Base-by-base conservation (phyloP, 2,113 vertebrate genomes). In the Aythya baeri region DNA sequence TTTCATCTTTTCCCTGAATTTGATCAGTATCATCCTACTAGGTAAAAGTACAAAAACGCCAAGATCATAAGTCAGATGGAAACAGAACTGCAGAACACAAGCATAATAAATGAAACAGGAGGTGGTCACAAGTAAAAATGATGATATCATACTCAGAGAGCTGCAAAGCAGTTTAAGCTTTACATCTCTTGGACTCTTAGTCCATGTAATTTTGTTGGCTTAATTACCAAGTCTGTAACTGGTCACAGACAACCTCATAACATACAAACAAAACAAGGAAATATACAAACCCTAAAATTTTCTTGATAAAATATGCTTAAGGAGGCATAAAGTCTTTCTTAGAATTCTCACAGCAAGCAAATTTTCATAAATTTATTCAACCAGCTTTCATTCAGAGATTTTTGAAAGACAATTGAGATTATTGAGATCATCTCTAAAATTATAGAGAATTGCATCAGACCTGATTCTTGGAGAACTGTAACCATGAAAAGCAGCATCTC, bases 331-430 rank as follows among this genome's bases (percentile, higher is more conserved):
- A 93, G 44, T 41, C 34, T 89, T 36, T 49, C 81, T 81, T 50
- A 70, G 36, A 92, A 75, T 72, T 84, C 62, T 79, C 82, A 75
- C 16, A 43, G 43, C 52, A 86, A 91, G 65, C n/a, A 84, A 66
- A 72, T 94, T 91, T 89, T 87, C 43, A 82, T 49, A 89, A 78
- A 82, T 68, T 32, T 59, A 75, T 43, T 72, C 57, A 91, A 79
- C 84, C 81, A 94, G 87, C 73, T 94, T 84, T 46, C 46, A 79
- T 86, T 96, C 66, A 87, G 52, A 94, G 73, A 91, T 86, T 87
- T 95, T 17, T 3, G 1, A 88, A 83, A 66, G 71, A 85, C 81
- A 91, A 41, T 41, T 41, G 38, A 41, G 38, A 41, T 41, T 25
- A 78, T 4, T 52, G 67, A 92, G 58, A 86, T 90, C n/a, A 83